phyloP scores from a whole-genome alignment of 2,888 invertebrate genomes.

The Microchrysa polita region DNA sequence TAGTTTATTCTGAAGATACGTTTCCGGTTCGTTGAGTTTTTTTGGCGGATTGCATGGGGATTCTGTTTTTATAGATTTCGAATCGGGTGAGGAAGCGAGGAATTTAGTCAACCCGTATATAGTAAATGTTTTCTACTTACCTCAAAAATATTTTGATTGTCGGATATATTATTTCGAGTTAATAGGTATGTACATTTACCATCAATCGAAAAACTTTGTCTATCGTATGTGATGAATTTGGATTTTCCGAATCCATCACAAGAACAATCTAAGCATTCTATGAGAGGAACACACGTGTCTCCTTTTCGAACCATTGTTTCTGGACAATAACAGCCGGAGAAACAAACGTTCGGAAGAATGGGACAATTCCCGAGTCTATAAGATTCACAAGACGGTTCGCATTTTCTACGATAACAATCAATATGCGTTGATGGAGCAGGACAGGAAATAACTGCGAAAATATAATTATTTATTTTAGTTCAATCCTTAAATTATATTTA shows the following conservation, averaged over 20 bases:
- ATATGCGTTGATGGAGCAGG: conserved; percentile 80
- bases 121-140: too few relatives aligned
- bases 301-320: conserved; percentile 76
- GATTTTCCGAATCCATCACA: conserved; percentile 82
- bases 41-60: too few relatives aligned
- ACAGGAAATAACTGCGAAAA: conserved; percentile 72
- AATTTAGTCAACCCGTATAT: too few relatives aligned
- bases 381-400: conserved; percentile 80
- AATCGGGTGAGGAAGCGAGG: too few relatives aligned
- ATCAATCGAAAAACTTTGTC: conserved; percentile 79
- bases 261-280: conserved; percentile 79
- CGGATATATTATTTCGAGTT: conserved; percentile 71
- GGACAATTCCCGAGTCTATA: conserved; percentile 71
- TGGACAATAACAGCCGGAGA: conserved; percentile 87
- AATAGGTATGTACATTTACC: conserved; percentile 88
- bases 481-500: conserved; percentile 14
- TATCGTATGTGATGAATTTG: conserved; percentile 85
- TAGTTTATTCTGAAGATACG: too few relatives aligned
- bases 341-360: conserved; percentile 73
- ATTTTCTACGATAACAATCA: conserved; percentile 81
- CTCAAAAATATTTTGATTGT: conserved; percentile 61
- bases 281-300: conserved; percentile 74
- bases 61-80: too few relatives aligned
- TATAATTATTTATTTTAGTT: conserved; percentile 14
- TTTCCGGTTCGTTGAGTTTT: too few relatives aligned